Evolutionary conservation across 2,797 vertebrate species (phyloP), one percentile per base, ranked within the genome.

Genomic region (Anas bernieri): DNA sequence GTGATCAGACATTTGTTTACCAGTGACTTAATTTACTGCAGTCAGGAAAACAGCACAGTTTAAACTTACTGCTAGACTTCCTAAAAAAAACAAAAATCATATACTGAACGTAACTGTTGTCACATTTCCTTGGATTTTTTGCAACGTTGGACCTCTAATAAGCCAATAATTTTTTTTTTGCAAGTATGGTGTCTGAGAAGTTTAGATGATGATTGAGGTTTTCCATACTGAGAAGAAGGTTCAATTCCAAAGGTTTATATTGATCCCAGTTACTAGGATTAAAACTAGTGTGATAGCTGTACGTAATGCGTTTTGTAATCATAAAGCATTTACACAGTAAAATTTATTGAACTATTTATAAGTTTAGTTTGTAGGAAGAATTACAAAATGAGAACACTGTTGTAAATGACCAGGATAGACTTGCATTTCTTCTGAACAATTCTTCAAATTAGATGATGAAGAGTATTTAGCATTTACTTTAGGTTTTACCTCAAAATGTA

Each of bases 331-430:
- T 96, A 81, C 95, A 82, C 8, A 72, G 3, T 75, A 83, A 92
- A 87, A 59, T 67, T 39, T 90, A 90, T 64, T 74, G n/a, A 88
- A 58, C 21, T 95, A 87, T 94, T 96, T 95, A 86, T 92, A 90
- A 91, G 43, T 61, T 28, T 94, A 48, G 25, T 91, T 93, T 94
- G 22, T 95, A 83, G 81, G 73, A 74, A 52, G 83, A 83, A 78
- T 14, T 63, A 68, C 30, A 23, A 25, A 76, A 41, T 11, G 2
- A 69, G 76, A 88, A 76, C 43, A 33, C 63, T 86, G 28, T 77
- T 93, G 46, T 86, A 88, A 86, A 86, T 83, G 43, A 48, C 55
- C 20, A 1, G 61, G 23, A 54, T 75, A 63, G 93, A 76, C 46
- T 93, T 87, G 81, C 87, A 59, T 80, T 80, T 88, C 74, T 35